Base-by-base conservation (phyloP, 2,888 invertebrate species). In the Idaea aversata region DNA sequence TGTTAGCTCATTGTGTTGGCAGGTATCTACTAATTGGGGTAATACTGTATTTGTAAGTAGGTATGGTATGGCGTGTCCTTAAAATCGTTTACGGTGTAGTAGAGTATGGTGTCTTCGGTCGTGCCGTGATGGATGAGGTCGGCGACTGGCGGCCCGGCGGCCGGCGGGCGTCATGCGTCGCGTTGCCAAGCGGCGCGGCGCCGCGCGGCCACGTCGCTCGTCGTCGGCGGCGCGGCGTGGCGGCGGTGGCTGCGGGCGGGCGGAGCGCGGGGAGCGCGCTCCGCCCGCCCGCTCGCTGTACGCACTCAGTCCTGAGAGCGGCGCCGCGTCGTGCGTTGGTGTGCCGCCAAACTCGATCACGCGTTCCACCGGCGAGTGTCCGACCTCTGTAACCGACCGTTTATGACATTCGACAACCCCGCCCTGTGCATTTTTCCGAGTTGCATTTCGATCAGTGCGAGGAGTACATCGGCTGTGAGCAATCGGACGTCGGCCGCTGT, bases 341-440 rank as follows among this genome's bases (percentile, higher is more conserved):
- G 85, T 85, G 73, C 75, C 75, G 78, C 77, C 74, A 75, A 74
- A 75, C 72, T 74, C 70, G 25, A 16, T 16, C 59, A 59, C 77
- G 76, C 82, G 75, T 78, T 78, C 77, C 75, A 83, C 82, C 85
- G 81, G 83, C 85, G 79, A 87, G 88, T 86, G 86, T 84, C 88
- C 89, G 89, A 89, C 90, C 90, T 88, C 89, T 88, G 87, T 86
- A 88, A 85, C 87, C 86, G 87, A 87, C 88, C 86, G 88, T 88
- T 90, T 90, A 85, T 88, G 87, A 92, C 90, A 90, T 88, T 91
- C 88, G 87, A 88, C 88, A 90, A 91, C 91, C 91, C 90, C 91
- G 91, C 92, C 91, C 92, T 86, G 91, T 91, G 91, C 89, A 91
- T 90, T 88, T 89, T 88, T 82, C 80, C 79, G 77, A 88, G 85